These are phyloP conservation scores for Aphis craccivora DNA, from an alignment of 1,140 invertebrate species.

Conservation along the genomic window DNA sequence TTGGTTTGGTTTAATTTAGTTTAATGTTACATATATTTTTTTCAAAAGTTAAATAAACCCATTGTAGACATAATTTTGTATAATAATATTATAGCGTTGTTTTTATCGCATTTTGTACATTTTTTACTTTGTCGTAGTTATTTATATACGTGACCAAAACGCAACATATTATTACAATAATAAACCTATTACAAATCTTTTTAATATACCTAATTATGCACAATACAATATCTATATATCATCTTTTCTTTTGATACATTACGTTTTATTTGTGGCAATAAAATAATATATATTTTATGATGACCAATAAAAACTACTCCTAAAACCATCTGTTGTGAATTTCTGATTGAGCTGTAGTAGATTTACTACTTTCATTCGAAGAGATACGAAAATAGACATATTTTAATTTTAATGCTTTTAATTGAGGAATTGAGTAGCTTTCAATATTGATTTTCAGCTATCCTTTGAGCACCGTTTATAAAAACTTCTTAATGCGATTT, in stretches of 20 bases:
- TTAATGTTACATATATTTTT: background rate
- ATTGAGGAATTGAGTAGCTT: background rate
- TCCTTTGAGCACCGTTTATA: background rate
- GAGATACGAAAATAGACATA: background rate
- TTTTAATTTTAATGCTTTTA: background rate
- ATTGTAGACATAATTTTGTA: background rate
- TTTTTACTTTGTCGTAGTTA: background rate
- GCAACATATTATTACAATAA: background rate
- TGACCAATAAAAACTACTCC: background rate
- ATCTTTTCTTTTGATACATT: background rate
- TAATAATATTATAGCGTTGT: background rate
- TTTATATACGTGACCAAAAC: background rate
- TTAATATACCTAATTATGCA: background rate
- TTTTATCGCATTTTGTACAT: background rate
- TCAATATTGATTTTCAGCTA: background rate
- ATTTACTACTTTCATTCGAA: background rate
- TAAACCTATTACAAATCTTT: background rate
- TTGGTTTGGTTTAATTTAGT: background rate
- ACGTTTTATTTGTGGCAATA: background rate
- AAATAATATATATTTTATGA: background rate
- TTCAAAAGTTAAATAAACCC: background rate
- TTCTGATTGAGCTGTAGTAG: background rate
- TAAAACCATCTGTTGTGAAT: background rate
- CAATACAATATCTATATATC: background rate
- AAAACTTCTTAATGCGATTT: slow-evolving; percentile 25